Base-by-base conservation (phyloP, 2,797 vertebrate genomes). In the Brachyalestes nurse region DNA sequence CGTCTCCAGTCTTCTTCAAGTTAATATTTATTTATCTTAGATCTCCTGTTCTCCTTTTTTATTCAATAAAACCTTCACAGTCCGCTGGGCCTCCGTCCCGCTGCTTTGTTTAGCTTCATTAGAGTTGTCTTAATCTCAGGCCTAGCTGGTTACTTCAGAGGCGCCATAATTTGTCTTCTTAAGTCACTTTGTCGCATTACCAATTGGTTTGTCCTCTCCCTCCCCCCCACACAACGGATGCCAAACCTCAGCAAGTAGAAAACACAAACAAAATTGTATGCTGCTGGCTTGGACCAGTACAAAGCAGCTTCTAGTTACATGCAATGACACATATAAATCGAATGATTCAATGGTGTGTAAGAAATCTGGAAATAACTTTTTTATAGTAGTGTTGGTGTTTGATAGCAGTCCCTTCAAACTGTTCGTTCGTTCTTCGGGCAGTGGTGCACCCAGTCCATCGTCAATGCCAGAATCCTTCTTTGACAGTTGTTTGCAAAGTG, bases 21-120 rank as follows among this genome's bases (percentile, higher is more conserved):
- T 94, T 95, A 94, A 96, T 96, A 95, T 97, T 96, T 96, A 97
- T 97, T 97, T 94, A 94, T 95, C 92, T 90, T 88, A 91, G 91
- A 94, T 94, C 93, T 91, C 85, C 82, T 83, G 82, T 93, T 92
- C 88, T 93, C 86, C 85, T 70, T 86, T 79, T 91, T 82, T 70
- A 90, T 90, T 91, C 92, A 94, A 91, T 95, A 95, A 93, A 92
- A 92, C 92, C 95, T 95, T 94, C 93, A 93, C 90, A 90, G 92
- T 91, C 93, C 92, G 93, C 95, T 95, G 94, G 88, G 86, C 94
- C 92, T 89, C 88, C 91, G 90, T 89, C 84, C 83, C 84, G 75
- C 89, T 88, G 90, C 94, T 95, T 95, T 96, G 95, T 96, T 96
- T 94, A 92, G 93, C 88, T 94, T 95, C 93, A 96, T 96, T 97